phyloP scores from a whole-genome alignment of 92 coral and sea anemone species.

The Pocillopora grandis region DNA sequence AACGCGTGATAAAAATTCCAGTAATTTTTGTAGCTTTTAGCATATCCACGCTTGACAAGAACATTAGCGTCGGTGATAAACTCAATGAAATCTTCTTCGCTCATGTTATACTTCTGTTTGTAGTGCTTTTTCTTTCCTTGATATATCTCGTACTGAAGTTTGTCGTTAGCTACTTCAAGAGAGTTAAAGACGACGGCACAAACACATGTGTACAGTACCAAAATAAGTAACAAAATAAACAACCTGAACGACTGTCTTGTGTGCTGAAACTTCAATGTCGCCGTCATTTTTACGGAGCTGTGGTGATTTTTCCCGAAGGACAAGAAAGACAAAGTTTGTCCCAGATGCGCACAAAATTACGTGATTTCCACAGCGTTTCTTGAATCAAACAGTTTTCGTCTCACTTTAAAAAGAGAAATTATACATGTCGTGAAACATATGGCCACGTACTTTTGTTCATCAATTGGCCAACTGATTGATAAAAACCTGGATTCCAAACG shows the following conservation, averaged over 20 bases:
- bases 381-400: not conserved
- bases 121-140: slow-evolving; percentile 36
- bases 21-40: slow-evolving; percentile 46
- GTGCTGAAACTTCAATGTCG: slow-evolving; percentile 2
- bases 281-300: slow-evolving; percentile 1
- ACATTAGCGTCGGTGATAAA: slow-evolving; percentile 51
- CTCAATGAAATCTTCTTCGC: slow-evolving; percentile 57
- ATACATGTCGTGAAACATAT: no score
- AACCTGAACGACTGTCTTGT: slow-evolving; percentile 52
- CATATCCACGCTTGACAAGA: slow-evolving; percentile 65
- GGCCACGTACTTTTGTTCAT: not conserved
- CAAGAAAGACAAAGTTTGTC: not conserved
- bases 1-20: slow-evolving; percentile 91
- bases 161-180: slow-evolving; percentile 62
- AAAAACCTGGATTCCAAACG: not conserved
- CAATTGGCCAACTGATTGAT: not conserved
- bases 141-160: slow-evolving; percentile 44
- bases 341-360: not conserved
- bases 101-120: slow-evolving; percentile 63
- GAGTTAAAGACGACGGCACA: slow-evolving; percentile 71
- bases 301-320: not conserved
- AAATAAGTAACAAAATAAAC: slow-evolving; percentile 36
- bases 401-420: not conserved
- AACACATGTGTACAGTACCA: slow-evolving; percentile 52
- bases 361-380: no score